Conservation (phyloP, 1,140 invertebrate genomes). For the Eurytemora carolleeae region DNA sequence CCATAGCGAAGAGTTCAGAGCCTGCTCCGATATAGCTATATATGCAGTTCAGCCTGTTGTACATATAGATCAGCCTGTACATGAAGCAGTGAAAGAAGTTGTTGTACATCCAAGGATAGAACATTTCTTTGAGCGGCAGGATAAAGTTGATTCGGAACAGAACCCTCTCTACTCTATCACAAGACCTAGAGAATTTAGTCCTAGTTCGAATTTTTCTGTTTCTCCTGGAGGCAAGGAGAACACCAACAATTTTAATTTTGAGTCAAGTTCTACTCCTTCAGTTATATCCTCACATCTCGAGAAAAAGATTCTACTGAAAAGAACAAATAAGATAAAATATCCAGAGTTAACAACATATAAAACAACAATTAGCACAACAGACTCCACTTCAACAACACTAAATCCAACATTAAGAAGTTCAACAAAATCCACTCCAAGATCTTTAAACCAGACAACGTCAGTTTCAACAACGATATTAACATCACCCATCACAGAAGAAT, state of each 20-base stretch:
- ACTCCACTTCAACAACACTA: not conserved
- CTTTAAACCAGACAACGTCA: no score
- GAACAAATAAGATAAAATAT: not conserved
- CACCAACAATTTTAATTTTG: not conserved
- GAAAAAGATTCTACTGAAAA: no score
- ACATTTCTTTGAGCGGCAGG: not conserved
- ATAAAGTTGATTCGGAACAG: not conserved
- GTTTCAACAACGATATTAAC: not conserved
- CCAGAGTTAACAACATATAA: not conserved
- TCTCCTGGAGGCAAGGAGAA: not conserved
- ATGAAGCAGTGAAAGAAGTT: not conserved
- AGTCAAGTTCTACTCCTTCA: not conserved
- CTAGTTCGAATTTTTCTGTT: not conserved
- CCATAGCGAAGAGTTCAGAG: conserved; percentile 62
- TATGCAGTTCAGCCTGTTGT: no score
- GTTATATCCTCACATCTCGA: no score
- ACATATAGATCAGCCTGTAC: no score
- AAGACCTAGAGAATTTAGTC: not conserved
- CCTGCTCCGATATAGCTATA: conserved; percentile 48
- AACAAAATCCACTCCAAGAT: not conserved
- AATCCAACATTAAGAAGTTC: not conserved
- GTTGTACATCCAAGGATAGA: not conserved
- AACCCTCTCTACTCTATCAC: not conserved
- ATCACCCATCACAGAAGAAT: not conserved
- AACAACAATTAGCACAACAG: not conserved